Evolutionary conservation across 2,113 vertebrate genomes (phyloP), one percentile per base, ranked within the genome.

Genomic region (Tupaia chinensis): DNA sequence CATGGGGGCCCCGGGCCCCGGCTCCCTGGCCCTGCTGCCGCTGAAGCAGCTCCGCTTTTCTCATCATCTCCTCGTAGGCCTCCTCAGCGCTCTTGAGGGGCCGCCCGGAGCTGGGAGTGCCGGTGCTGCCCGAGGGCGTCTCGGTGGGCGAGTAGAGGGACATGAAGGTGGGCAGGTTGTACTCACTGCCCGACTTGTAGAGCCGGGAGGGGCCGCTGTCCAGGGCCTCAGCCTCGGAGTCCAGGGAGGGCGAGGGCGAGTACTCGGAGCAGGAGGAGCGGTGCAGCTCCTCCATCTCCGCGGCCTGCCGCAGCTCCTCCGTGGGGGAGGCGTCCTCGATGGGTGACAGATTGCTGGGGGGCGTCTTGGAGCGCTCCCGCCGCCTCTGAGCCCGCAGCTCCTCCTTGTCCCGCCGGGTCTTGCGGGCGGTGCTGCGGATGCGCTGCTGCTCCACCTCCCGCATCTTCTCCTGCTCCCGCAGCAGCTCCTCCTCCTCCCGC

Each of bases 1-100:
- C 96, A 12, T 98, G 99, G 80, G 99, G 97, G 82, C 98, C 95
- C 0, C 97, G 98, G 23, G 98, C 97, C 77, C 98, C 98, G 6
- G 97, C 95, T 29, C 98, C 99, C 95, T 99, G 99, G n/a, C 97
- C 97, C 84, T 99, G 99, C 86, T 99, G 99, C 96, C 98, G 99
- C 97, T 99, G 99, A 97, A 99, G 99, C 96, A 99, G 98, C 98
- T 99, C 99, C 5, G 99, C 99, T 97, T 99, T 99, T 91, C 99
- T 99, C 99, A 99, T 99, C 99, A 99, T 99, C 96, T 99, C 99
- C 97, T 99, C 99, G 0, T 99, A 99, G 78, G 99, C 99, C 96
- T 99, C 99, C 97, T 99, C 99, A 0, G 99, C 99, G 2, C 99
- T 99, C 98, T 99, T 99, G 83, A 99, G 98, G 78, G 99, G 99